Evolutionary conservation across 2,888 invertebrate genomes (phyloP), one percentile per base, ranked within the genome.

Genomic region (Stenotaenia linearis): DNA sequence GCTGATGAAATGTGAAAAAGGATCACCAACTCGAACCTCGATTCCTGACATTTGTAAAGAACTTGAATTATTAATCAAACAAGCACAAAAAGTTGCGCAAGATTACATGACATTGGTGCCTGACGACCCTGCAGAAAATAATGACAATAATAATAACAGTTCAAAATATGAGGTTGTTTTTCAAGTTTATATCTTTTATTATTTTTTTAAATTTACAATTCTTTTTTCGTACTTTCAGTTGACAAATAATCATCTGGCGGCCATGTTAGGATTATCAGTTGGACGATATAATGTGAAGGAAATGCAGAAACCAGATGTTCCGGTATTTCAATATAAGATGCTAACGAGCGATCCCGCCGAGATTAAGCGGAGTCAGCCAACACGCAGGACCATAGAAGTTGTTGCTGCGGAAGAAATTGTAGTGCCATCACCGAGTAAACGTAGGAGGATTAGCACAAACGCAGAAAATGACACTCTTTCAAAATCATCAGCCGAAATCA

Each of bases 1-100:
- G 84, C 86, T 87, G 80, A 85, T 85, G 32, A 86, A 87, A 81
- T 83, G 84, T 40, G 85, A 84, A 12, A 82, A 83, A 25, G 83
- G 82, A 82, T 80, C 83, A n/a, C 80, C 83, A 37, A 84, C 84
- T 18, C 25, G 45, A 25, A 25, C 78, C 12, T 79, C 81, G 45
- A 80, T 82, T 25, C 76, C 81, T 15, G 79, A 77, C 23, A 81
- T 83, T 9, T 82, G 81, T 10, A 82, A 83, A 50, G 83, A 84
- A 80, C 81, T 83, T 77, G 83, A 83, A 79, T 80, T 82, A 35
- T 81, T 84, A 9, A 77, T 84, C n/a, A 80, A 82, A 69, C 81
- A 82, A 74, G 82, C 83, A 30, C 81, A 82, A 77, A 79, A 77
- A 75, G 80, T 83, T 32, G 83, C 82, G n/a, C 79, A 80, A 32